Evolutionary conservation across 2,888 invertebrate genomes (phyloP).

Genomic region (Cremastinae sp.): DNA sequence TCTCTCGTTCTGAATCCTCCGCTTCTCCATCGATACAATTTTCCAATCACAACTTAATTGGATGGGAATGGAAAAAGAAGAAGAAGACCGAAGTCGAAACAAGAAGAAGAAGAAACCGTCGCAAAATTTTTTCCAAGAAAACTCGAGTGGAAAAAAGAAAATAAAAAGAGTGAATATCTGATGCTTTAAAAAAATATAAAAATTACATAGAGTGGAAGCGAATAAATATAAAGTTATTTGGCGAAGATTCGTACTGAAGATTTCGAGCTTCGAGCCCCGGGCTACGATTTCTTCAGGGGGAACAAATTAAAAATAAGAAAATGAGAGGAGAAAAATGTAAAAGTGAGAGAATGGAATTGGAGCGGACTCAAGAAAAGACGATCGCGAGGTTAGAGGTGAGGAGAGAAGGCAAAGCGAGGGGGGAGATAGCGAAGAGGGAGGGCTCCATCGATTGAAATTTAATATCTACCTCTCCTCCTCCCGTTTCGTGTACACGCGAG

Average conservation of each 20-base stretch:
- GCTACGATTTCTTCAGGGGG: constrained; percentile 6
- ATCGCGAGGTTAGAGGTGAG: constrained; percentile 29
- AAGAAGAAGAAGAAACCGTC: too few species aligned
- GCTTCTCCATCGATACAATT: too few species aligned
- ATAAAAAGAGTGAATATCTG: neutral
- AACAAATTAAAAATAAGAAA: constrained; percentile 10
- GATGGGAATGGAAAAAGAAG: too few species aligned
- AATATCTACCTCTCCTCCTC: constrained; percentile 73
- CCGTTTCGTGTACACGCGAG: constrained; percentile 58
- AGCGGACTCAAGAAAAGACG: constrained; percentile 50
- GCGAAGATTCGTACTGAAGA: constrained; percentile 11
- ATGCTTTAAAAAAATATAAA: neutral
- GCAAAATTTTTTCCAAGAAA: too few species aligned
- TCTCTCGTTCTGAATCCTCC: too few species aligned
- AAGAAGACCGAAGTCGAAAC: too few species aligned
- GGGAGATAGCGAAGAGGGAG: constrained; percentile 31
- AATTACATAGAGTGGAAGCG: neutral
- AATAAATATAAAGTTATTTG: neutral
- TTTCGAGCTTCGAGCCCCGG: constrained; percentile 8
- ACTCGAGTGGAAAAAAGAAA: neutral
- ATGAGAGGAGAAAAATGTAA: constrained; percentile 18
- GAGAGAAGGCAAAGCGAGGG: constrained; percentile 14
- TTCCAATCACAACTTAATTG: too few species aligned
- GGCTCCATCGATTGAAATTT: constrained; percentile 77
- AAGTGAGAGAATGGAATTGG: constrained; percentile 38